These are phyloP conservation scores for Hydriomena furcata DNA, from an alignment of 2,888 invertebrate species.

Conservation along the genomic window DNA sequence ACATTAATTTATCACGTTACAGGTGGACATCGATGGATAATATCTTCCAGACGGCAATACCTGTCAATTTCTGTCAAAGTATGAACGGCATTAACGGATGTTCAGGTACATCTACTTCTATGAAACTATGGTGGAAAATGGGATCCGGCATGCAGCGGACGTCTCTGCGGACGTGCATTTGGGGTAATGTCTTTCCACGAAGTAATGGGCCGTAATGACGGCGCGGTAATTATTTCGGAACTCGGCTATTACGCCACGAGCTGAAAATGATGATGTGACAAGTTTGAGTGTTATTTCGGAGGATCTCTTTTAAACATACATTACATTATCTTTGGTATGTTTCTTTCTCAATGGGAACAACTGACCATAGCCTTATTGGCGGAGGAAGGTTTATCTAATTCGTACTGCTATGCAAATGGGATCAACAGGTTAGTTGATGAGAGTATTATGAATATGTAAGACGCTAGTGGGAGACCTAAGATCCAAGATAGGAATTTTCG, in stretches of 20 bases:
- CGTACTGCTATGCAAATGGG: no score
- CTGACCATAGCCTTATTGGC: no score
- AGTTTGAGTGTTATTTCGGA: slow-evolving; percentile 6
- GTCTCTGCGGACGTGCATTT: slow-evolving; percentile 47
- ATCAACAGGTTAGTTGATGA: no score
- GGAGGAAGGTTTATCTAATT: no score
- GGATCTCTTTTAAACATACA: not conserved
- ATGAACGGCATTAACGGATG: not conserved
- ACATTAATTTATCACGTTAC: no score
- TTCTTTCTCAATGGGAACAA: no score
- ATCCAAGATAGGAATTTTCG: no score
- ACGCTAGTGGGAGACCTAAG: no score
- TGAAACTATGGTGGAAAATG: slow-evolving; percentile 7
- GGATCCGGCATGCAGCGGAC: slow-evolving; percentile 24
- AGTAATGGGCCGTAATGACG: slow-evolving; percentile 43
- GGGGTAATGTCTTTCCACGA: slow-evolving; percentile 46
- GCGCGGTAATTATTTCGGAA: slow-evolving; percentile 32
- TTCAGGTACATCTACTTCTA: not conserved
- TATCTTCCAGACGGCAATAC: not conserved
- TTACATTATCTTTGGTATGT: no score
- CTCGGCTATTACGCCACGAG: slow-evolving; percentile 19
- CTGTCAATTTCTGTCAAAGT: no score
- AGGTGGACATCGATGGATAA: no score
- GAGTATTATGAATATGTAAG: no score
- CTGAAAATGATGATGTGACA: slow-evolving; percentile 19